phyloP scores from a whole-genome alignment of 2,113 vertebrate species.

The Dolichotis patagonum region DNA sequence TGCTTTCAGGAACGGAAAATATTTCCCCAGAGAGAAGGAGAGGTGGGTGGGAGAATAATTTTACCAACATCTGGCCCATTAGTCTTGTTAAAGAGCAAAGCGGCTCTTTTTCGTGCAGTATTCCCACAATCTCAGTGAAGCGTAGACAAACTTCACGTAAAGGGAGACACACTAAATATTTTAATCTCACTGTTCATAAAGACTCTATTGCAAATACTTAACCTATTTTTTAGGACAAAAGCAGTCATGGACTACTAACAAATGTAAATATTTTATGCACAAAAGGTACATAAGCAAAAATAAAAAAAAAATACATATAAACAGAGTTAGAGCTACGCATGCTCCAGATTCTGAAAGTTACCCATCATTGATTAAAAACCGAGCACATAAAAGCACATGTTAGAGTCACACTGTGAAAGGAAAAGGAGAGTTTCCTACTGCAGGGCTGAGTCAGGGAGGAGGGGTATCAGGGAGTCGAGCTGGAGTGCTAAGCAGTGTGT shows the following conservation, averaged over 20 bases:
- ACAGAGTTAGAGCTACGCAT: neutral
- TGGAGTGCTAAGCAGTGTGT: accelerated
- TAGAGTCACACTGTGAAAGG: neutral
- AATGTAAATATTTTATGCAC: neutral
- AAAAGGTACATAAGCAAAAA: neutral
- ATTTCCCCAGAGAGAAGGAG: slow-evolving; percentile 1
- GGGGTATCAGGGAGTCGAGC: neutral
- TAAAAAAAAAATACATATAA: neutral
- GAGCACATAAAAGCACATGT: neutral
- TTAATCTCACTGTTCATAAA: neutral
- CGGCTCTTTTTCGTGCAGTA: neutral
- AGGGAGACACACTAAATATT: neutral
- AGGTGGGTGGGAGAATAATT: slow-evolving; percentile 49
- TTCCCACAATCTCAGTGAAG: neutral
- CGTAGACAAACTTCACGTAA: neutral
- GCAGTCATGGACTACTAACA: neutral
- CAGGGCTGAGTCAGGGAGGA: neutral
- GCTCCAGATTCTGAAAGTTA: neutral
- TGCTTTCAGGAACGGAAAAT: slow-evolving; percentile 25
- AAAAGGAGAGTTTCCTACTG: neutral
- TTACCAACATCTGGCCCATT: slow-evolving; percentile 21
- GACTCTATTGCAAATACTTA: neutral
- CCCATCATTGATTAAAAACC: neutral
- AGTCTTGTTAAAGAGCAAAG: neutral
- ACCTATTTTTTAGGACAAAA: no score